phyloP scores from a whole-genome alignment of 2,113 vertebrate species.

The Microtus pennsylvanicus region DNA sequence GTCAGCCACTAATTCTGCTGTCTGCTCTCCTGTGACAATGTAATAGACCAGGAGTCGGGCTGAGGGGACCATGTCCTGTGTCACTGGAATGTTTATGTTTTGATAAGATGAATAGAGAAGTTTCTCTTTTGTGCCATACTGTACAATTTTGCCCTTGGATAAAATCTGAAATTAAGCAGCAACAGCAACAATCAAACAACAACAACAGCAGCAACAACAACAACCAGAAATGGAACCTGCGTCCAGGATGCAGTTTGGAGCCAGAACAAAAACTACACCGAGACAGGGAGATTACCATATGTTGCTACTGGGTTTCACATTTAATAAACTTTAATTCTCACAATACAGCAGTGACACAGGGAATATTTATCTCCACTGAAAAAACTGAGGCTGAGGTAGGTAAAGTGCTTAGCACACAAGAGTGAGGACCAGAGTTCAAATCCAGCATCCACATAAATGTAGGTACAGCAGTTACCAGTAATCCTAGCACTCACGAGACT shows the following conservation, averaged over 20 bases:
- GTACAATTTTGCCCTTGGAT: conserved; percentile 91
- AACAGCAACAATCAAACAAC: not conserved
- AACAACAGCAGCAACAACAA: not conserved
- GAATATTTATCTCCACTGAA: not conserved
- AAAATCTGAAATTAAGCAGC: conserved; percentile 84
- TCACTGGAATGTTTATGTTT: conserved; percentile 89
- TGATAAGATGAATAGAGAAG: conserved; percentile 80
- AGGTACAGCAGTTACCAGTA: not conserved
- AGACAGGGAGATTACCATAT: not conserved
- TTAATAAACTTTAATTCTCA: conserved; percentile 35
- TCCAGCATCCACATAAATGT: not conserved
- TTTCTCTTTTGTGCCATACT: conserved; percentile 83
- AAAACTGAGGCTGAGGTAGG: not conserved
- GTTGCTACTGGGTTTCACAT: not conserved
- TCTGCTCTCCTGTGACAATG: conserved; percentile 89
- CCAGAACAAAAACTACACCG: not conserved
- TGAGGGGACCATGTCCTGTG: conserved; percentile 93
- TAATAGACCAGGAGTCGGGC: conserved; percentile 95
- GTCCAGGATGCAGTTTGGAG: not conserved
- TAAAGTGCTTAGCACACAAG: not conserved
- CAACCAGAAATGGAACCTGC: conserved; percentile 3
- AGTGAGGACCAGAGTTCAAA: not conserved
- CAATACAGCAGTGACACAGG: not conserved
- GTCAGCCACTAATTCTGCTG: conserved; percentile 93
- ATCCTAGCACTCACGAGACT: not conserved